Evolutionary conservation across 92 coral and sea anemone species (phyloP), one percentile per base, ranked within the genome.

Genomic region (Phenganax stokvisi): DNA sequence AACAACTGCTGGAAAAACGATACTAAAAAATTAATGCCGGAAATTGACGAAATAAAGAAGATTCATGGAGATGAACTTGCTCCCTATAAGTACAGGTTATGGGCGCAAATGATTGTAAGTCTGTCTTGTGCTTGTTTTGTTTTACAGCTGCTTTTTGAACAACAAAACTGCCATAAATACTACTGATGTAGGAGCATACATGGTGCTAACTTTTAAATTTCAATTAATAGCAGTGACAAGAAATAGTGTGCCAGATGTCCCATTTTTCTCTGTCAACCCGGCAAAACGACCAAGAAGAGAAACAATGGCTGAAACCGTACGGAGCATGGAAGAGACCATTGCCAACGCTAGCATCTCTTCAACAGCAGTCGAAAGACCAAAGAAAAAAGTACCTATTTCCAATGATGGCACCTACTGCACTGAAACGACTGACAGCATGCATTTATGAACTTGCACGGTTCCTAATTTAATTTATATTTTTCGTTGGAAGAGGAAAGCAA

Each of bases 201-300:
- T 68, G 12, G 6, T 10, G 12, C n/a, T 68, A 10, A 28, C n/a
- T 10, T 15, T 44, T 51, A 28, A 29, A 29, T 11, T 37, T 9
- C 56, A 29, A 15, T 37, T 29, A 54, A 71, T 71, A 9, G 75
- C 75, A 12, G 75, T 54, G 44, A 44, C 56, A 52, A 30, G 80
- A 27, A 51, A 75, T 20, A 75, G 1, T 15, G 30, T 75, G 2
- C 80, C 80, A 20, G 80, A 20, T 27, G 80, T 75, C 10, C 80
- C 80, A 79, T 47, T 67, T 73, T 67, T 79, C n/a, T 3, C 7
- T 69, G 83, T 74, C 15, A 51, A 20, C 27, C 83, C 83, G 6
- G 74, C 83, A n/a, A 79, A 79, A 20, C 83, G 83, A 0, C 83
- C 83, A 37, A n/a, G 74, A 25, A n/a, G 83, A 53, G 83, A 79